Conservation (phyloP, 2,113 vertebrate species). For the Neopipo cinnamomea region DNA sequence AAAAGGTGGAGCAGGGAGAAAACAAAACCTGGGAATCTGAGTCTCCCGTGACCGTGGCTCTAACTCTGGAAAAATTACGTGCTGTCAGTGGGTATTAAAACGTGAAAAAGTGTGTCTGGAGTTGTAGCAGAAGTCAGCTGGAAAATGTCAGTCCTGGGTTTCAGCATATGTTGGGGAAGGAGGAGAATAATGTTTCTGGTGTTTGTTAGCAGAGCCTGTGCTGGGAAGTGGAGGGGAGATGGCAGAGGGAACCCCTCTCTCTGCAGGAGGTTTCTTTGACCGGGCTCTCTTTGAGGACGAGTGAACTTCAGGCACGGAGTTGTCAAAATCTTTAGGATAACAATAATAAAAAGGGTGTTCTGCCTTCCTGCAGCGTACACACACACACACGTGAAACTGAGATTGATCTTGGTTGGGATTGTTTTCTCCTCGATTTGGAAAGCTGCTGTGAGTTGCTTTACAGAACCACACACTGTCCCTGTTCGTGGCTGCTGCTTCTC, state of each 20-base stretch:
- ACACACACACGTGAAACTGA: fast-evolving
- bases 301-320: background rate
- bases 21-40: background rate
- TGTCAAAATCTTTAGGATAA: background rate
- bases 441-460: background rate
- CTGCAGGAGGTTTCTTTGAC: background rate
- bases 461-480: background rate
- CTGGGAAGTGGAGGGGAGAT: background rate
- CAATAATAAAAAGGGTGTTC: background rate
- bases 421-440: background rate
- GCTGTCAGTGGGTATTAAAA: background rate
- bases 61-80: background rate
- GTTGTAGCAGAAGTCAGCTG: background rate
- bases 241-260: background rate
- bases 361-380: background rate
- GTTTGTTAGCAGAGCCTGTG: background rate
- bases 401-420: background rate
- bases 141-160: background rate
- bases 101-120: background rate
- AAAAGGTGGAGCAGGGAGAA: background rate
- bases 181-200: background rate
- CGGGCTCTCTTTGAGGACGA: fast-evolving
- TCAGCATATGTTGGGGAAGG: background rate
- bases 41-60: background rate
- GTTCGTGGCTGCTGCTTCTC: background rate